phyloP scores from a whole-genome alignment of 2,797 vertebrate genomes.

The Ptychadena robeensis region DNA sequence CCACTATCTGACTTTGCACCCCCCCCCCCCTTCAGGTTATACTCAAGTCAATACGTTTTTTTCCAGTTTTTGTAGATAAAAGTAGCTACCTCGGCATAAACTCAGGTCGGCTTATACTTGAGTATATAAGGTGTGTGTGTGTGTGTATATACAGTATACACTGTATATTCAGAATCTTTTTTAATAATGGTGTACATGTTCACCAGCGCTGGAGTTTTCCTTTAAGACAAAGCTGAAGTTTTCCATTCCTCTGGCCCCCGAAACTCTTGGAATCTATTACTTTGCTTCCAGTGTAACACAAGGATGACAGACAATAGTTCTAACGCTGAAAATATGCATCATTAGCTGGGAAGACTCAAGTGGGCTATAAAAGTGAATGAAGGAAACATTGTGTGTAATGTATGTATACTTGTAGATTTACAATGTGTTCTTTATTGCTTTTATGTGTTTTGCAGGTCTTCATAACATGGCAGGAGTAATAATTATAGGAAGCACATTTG shows the following conservation, averaged over 20 bases:
- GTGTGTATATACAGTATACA: too few relatives aligned
- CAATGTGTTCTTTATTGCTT: constrained; percentile 12
- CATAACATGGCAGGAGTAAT: constrained; percentile 9
- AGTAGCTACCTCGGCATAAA: too few relatives aligned
- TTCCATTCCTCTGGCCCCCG: background rate
- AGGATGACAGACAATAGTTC: constrained; percentile 26
- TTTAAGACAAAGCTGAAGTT: background rate
- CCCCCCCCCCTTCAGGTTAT: too few relatives aligned
- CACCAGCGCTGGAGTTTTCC: too few relatives aligned
- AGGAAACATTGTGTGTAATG: constrained; percentile 30
- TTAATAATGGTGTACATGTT: too few relatives aligned
- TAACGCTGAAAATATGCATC: constrained; percentile 15
- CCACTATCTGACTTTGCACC: too few relatives aligned
- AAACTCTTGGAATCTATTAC: background rate
- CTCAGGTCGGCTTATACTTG: too few relatives aligned
- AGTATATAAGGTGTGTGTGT: too few relatives aligned
- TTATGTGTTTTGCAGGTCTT: constrained; percentile 12
- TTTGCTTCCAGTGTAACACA: background rate
- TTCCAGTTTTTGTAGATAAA: too few relatives aligned
- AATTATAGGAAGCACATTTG: background rate
- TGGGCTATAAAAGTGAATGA: constrained; percentile 27
- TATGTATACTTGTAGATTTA: constrained; percentile 6
- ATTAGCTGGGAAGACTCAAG: constrained; percentile 35
- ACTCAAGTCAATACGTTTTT: too few relatives aligned
- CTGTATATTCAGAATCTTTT: too few relatives aligned